These are phyloP conservation scores for Cavia porcellus DNA, from an alignment of 2,113 vertebrate genomes.

Conservation along the genomic window DNA sequence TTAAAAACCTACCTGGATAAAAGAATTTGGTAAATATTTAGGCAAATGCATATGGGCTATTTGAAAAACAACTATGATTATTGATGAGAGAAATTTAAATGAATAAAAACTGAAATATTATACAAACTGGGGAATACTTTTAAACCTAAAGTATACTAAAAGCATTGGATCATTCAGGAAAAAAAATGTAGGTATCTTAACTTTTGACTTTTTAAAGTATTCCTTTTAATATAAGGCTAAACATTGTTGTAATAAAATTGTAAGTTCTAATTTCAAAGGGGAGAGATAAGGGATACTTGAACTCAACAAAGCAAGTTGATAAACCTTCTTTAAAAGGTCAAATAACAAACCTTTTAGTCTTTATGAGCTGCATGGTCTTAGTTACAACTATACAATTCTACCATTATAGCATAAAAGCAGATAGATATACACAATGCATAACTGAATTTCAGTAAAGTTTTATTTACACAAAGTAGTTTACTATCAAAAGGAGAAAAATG, in stretches of 20 bases:
- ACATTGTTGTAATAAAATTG: constrained; percentile 17
- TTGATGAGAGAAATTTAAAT: not conserved
- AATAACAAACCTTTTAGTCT: not conserved
- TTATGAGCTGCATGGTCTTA: not conserved
- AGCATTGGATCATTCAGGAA: not conserved
- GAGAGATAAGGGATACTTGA: not conserved
- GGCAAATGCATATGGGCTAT: not conserved
- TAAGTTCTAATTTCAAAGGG: not conserved
- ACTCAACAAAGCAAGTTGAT: not conserved
- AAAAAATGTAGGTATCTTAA: not conserved
- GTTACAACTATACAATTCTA: not conserved
- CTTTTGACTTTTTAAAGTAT: constrained; percentile 25
- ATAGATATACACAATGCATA: not conserved
- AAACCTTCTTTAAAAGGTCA: not conserved
- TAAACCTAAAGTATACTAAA: not conserved
- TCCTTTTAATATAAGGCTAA: not conserved
- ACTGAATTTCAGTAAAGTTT: not conserved
- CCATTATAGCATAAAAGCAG: not conserved
- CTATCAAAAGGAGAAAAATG: not conserved
- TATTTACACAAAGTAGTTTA: not conserved
- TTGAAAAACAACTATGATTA: not conserved
- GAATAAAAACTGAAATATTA: not conserved
- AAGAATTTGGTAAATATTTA: not conserved
- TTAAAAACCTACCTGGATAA: not conserved
- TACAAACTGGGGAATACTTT: not conserved